Base-by-base conservation (phyloP, 2,113 vertebrate species). In the Xerus inauris region DNA sequence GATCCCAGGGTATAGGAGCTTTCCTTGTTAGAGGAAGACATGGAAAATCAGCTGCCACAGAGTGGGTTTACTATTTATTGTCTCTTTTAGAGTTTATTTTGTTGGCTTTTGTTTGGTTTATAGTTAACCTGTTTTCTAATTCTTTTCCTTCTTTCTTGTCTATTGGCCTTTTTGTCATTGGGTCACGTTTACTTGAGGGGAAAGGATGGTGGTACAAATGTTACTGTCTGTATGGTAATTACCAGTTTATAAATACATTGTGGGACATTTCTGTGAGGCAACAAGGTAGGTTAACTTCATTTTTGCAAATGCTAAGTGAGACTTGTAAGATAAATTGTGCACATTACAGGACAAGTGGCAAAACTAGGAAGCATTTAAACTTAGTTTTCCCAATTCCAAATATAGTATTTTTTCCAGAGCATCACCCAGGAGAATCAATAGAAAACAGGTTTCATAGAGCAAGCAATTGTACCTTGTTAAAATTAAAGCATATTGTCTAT, bases 391-490 rank as follows among this genome's bases (percentile, higher is more conserved):
- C 85, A 76, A 54, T 92, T 82, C 84, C 91, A 96, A 95, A 77
- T 76, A 57, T 26, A 95, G 79, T 96, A 62, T 72, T 93, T 93
- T 96, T 93, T 80, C 95, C 80, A 93, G 0, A 19, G 38, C 30
- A 76, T 93, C 87, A 84, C 76, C 28, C 71, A 90, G 87, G 59
- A 97, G 83, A 96, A 77, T 92, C 62, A 24, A 51, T 89, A 91
- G 77, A 91, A 95, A 93, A 93, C 72, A 96, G 85, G 38, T 67
- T 94, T 96, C 88, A 87, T 91, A 82, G 64, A 57, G 90, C 28
- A 86, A 91, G 76, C 76, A 89, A 24, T 96, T 96, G 47, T 76
- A 89, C 35, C 38, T 93, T 93, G 79, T 75, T 91, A 89, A 97
- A 94, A 92, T 87, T 80, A 94, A 94, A 96, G 45, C 67, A 72